Percentiles rank a stretch among this genome's conserved stretches.
These are phyloP conservation scores for Paedocypris micromegethes DNA, from an alignment of 2,797 vertebrate genomes.

Conservation along the genomic window DNA sequence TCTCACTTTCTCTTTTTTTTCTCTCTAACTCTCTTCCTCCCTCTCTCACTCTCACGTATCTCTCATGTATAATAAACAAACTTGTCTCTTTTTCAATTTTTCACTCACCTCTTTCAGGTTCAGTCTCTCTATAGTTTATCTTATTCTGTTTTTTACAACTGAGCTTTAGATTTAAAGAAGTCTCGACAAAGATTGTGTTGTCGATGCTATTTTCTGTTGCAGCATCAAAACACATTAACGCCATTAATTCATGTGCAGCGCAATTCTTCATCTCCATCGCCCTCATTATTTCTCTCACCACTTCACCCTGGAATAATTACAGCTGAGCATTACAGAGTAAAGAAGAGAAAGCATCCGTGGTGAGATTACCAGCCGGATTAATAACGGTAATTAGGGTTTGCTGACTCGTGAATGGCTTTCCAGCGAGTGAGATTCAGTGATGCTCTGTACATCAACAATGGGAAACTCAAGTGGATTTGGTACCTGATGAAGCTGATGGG, in stretches of 20 bases:
- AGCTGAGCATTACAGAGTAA: conserved; percentile 22
- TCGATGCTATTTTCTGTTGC: neutral
- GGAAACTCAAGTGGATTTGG: neutral
- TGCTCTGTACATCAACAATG: neutral
- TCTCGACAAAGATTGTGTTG: neutral
- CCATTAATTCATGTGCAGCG: conserved; percentile 2
- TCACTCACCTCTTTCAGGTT: too few relatives aligned
- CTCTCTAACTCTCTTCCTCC: too few relatives aligned
- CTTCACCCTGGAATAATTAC: conserved; percentile 53
- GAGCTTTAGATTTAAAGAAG: too few relatives aligned
- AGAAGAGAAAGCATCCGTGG: conserved; percentile 51
- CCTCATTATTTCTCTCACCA: conserved; percentile 18
- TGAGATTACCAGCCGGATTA: conserved; percentile 45
- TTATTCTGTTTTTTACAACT: too few relatives aligned
- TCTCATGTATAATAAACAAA: too few relatives aligned
- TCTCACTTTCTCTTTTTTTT: too few relatives aligned
- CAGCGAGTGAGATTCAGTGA: conserved; percentile 5
- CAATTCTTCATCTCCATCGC: neutral
- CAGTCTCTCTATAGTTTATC: too few relatives aligned
- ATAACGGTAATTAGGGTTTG: conserved; percentile 30
- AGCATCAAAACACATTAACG: conserved; percentile 6
- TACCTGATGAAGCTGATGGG: neutral
- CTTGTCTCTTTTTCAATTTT: too few relatives aligned
- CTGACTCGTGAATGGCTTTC: conserved; percentile 6
- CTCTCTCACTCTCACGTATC: too few relatives aligned